These are phyloP conservation scores for Eueremaeus valkanovi DNA, from an alignment of 2,888 invertebrate species.

Conservation along the genomic window DNA sequence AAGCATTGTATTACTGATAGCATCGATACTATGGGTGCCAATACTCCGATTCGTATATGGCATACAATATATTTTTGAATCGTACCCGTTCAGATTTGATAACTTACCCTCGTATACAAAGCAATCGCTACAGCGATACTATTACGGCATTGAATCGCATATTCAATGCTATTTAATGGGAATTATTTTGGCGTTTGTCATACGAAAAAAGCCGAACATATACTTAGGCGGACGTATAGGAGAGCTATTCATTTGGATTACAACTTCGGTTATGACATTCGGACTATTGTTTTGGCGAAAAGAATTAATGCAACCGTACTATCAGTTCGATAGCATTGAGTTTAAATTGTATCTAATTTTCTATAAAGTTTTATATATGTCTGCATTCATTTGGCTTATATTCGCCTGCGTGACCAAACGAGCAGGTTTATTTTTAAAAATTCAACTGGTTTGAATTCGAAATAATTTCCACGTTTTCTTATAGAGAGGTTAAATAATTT, in stretches of 20 bases:
- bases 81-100: too few relatives aligned
- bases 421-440: neutral
- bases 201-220: neutral
- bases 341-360: neutral
- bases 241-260: conserved; percentile 4
- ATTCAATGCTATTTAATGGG: neutral
- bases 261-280: neutral
- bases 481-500: neutral
- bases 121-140: neutral
- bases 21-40: neutral
- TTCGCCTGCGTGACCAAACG: conserved; percentile 9
- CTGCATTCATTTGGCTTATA: neutral
- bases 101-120: too few relatives aligned
- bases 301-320: neutral
- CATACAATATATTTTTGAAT: neutral
- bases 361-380: neutral
- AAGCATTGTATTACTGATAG: neutral
- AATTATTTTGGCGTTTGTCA: neutral
- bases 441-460: neutral
- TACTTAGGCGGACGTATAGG: conserved; percentile 19
- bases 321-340: neutral
- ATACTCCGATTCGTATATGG: neutral
- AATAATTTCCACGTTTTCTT: neutral
- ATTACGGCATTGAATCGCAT: too few relatives aligned
- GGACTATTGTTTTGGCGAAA: neutral